Conservation (phyloP, 2,113 vertebrate genomes). For the Vombatus ursinus region DNA sequence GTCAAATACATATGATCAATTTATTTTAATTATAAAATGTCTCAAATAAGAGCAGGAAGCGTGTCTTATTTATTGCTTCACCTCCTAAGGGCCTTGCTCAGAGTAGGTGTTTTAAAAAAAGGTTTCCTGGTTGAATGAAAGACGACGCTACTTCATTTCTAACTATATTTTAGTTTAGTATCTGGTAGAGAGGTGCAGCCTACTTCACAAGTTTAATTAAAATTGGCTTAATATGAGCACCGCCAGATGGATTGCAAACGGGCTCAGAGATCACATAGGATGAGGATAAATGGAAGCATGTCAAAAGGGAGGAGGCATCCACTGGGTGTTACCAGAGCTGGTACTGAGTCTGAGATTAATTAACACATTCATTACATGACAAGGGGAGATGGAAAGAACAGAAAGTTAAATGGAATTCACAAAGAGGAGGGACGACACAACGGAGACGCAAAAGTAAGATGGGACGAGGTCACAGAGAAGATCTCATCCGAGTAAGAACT, state of each 20-base stretch:
- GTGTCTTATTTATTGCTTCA: neutral
- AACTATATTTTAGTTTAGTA: constrained; percentile 52
- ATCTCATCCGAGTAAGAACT: constrained; percentile 1
- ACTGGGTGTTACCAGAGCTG: neutral
- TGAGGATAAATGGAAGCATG: constrained; percentile 57
- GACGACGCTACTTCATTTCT: constrained; percentile 3
- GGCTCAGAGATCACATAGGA: constrained; percentile 59
- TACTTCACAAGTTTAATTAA: constrained; percentile 73
- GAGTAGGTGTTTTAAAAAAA: neutral
- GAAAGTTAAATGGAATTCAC: constrained; percentile 44
- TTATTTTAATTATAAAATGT: constrained; percentile 61
- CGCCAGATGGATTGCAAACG: constrained; percentile 64
- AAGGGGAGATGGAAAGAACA: constrained; percentile 44
- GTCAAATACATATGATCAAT: constrained; percentile 31
- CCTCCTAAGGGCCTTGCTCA: neutral
- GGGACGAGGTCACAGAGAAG: neutral
- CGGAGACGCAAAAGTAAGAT: constrained; percentile 28
- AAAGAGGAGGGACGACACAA: constrained; percentile 49
- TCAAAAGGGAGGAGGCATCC: constrained; percentile 43
- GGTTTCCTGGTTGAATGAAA: neutral
- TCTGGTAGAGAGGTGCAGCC: constrained; percentile 39
- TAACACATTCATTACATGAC: constrained; percentile 52
- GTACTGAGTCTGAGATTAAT: constrained; percentile 52
- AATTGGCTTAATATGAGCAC: constrained; percentile 61
- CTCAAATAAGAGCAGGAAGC: constrained; percentile 49